Evolutionary conservation across 1,140 invertebrate genomes (phyloP).

Genomic region (Macrotrachela quadricornifera): DNA sequence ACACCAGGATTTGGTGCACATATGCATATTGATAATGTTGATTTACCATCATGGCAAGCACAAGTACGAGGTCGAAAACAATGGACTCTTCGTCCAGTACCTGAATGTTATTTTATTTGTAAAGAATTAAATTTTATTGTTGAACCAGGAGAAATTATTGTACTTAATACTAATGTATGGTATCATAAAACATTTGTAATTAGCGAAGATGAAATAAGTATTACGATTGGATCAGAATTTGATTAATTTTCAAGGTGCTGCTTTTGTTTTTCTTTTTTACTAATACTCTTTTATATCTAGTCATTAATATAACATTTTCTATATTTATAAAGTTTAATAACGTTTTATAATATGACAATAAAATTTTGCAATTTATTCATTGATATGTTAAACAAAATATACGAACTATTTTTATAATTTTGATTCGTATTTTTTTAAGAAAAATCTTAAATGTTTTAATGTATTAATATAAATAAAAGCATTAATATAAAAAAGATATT

Average conservation of each 20-base stretch:
- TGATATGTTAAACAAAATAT: too few species aligned
- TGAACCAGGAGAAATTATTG: slow-evolving; percentile 51
- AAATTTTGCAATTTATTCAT: too few species aligned
- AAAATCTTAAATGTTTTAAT: too few species aligned
- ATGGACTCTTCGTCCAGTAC: slow-evolving; percentile 64
- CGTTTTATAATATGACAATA: too few species aligned
- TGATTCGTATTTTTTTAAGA: too few species aligned
- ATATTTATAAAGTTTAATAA: too few species aligned
- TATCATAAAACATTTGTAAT: slow-evolving; percentile 64
- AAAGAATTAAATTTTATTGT: slow-evolving; percentile 45
- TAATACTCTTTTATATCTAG: too few species aligned
- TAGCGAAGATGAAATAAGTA: slow-evolving; percentile 56
- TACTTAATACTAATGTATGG: slow-evolving; percentile 73
- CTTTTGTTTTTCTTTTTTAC: too few species aligned
- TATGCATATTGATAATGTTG: slow-evolving; percentile 78
- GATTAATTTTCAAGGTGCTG: slow-evolving; percentile 35
- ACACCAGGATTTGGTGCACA: slow-evolving; percentile 70
- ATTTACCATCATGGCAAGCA: slow-evolving; percentile 76
- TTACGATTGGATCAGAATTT: slow-evolving; percentile 82
- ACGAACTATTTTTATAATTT: too few species aligned
- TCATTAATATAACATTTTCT: too few species aligned
- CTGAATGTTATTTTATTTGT: slow-evolving; percentile 62
- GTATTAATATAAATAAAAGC: too few species aligned
- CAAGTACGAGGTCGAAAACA: slow-evolving; percentile 60
- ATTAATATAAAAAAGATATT: too few species aligned